A percentile compares a stretch with the other conserved stretches of the same genome.
Evolutionary conservation across 2,113 vertebrate genomes (phyloP).

Genomic region (Petromus typicus): DNA sequence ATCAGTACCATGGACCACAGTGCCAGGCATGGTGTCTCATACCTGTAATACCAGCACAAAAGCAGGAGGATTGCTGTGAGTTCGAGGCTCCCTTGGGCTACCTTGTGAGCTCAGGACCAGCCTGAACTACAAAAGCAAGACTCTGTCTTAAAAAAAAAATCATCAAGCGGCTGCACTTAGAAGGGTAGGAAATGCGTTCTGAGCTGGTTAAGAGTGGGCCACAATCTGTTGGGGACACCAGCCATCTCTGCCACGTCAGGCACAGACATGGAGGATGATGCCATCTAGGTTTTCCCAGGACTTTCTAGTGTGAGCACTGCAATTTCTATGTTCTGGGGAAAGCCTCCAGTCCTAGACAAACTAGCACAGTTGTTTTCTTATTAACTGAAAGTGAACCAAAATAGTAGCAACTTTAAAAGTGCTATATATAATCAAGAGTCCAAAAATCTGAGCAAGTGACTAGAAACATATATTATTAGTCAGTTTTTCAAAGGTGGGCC

Average conservation of each 20-base stretch:
- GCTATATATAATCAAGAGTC: neutral
- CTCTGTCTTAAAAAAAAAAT: too few relatives aligned
- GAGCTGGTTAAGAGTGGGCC: neutral
- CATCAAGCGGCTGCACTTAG: neutral
- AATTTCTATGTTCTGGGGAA: neutral
- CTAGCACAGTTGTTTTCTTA: neutral
- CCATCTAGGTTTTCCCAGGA: neutral
- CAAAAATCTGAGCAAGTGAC: neutral
- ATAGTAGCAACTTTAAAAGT: neutral
- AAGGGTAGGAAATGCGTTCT: neutral
- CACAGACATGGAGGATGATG: neutral
- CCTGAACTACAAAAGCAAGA: too few relatives aligned
- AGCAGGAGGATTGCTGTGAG: too few relatives aligned
- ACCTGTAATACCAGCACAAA: too few relatives aligned
- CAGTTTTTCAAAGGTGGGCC: neutral
- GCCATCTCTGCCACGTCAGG: neutral
- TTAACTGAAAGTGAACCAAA: slow-evolving; percentile 2
- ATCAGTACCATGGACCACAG: too few relatives aligned
- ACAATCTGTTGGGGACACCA: neutral
- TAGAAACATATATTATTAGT: neutral
- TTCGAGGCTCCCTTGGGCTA: too few relatives aligned
- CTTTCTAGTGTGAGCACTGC: neutral
- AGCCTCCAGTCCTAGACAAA: neutral
- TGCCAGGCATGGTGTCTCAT: too few relatives aligned
- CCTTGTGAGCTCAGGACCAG: too few relatives aligned